These are phyloP conservation scores for Arremon aurantiirostris DNA, from an alignment of 2,797 vertebrate genomes.

Conservation along the genomic window DNA sequence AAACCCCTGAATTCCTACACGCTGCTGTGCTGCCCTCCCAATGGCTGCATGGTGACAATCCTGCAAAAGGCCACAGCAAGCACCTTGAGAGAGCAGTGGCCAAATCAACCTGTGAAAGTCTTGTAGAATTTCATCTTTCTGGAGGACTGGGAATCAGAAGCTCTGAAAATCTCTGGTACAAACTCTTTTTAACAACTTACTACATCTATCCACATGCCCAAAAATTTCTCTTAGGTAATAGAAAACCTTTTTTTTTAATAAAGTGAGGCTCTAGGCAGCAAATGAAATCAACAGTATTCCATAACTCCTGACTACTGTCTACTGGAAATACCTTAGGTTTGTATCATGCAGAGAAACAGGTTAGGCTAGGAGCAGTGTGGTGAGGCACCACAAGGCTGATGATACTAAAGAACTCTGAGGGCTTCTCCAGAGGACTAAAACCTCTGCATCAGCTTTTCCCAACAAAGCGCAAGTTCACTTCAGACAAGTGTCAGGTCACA, in stretches of 20 bases:
- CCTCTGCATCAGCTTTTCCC: background rate
- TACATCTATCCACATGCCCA: background rate
- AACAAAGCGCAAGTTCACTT: background rate
- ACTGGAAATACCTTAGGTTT: background rate
- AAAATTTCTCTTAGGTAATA: background rate
- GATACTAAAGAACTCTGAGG: background rate
- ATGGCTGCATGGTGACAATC: background rate
- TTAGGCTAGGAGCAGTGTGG: background rate
- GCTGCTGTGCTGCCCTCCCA: rapidly evolving
- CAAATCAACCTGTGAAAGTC: background rate
- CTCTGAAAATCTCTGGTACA: background rate
- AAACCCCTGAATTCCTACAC: background rate
- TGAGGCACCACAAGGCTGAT: background rate
- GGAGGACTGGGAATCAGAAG: background rate
- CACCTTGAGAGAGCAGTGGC: rapidly evolving
- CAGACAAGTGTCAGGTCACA: background rate
- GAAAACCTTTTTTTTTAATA: background rate
- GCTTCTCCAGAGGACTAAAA: background rate
- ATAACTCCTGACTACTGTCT: background rate
- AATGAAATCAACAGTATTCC: background rate
- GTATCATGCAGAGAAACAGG: background rate
- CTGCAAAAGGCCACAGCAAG: background rate
- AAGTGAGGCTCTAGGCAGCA: background rate
- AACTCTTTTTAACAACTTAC: background rate
- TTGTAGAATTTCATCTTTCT: no score